phyloP scores from a whole-genome alignment of 2,888 invertebrate species.

The Eupithecia tripunctaria region DNA sequence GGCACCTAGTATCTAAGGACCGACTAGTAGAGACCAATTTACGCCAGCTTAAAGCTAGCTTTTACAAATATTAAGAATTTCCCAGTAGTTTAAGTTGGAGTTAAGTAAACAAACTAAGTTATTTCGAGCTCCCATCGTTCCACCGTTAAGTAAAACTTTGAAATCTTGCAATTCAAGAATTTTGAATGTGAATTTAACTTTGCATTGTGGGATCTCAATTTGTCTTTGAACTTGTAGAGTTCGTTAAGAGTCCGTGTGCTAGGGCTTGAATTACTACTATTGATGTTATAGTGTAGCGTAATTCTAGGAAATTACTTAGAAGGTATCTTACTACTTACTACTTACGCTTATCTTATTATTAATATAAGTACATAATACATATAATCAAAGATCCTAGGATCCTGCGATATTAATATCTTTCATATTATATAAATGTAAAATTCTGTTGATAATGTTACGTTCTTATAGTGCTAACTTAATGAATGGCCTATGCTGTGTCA shows the following conservation, averaged over 20 bases:
- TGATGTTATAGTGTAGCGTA: neutral
- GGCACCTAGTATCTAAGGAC: no score
- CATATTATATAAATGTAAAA: no score
- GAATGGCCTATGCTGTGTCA: no score
- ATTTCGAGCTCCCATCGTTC: constrained; percentile 9
- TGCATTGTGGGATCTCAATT: constrained; percentile 8
- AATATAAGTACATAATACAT: no score
- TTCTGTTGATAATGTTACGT: no score
- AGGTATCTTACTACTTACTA: no score
- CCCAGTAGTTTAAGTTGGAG: neutral
- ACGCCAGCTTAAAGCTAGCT: neutral
- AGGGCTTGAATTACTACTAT: neutral
- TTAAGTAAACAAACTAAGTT: constrained; percentile 17
- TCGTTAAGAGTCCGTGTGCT: neutral
- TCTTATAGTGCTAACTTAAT: no score
- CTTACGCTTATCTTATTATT: no score
- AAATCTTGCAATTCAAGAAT: constrained; percentile 11
- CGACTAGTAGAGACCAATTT: neutral
- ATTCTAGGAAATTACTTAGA: neutral
- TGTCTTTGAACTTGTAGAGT: constrained; percentile 1
- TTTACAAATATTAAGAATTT: constrained; percentile 8
- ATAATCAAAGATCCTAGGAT: no score
- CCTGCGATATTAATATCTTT: no score
- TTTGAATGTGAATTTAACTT: constrained; percentile 14
- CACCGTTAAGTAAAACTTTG: constrained; percentile 10